Evolutionary conservation across 2,888 invertebrate species (phyloP).

Genomic region (Pseudococcus jackbeardsleyi): DNA sequence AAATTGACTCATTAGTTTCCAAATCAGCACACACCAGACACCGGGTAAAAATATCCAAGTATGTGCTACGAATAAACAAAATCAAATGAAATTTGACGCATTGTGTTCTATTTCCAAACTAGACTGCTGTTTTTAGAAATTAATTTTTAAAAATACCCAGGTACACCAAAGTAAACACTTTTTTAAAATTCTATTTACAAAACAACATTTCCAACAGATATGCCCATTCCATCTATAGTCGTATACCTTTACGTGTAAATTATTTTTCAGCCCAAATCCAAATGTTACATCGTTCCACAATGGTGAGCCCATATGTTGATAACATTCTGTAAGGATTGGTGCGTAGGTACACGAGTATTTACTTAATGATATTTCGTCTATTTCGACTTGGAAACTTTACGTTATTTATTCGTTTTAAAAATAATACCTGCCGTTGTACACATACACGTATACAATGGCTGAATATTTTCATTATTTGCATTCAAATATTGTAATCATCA

Average conservation of each 20-base stretch:
- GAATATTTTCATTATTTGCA: background rate
- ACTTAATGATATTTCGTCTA: background rate
- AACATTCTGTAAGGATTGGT: background rate
- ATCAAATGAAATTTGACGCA: background rate
- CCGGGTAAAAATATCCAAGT: too few species aligned
- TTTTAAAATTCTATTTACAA: background rate
- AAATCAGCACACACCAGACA: too few species aligned
- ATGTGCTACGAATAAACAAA: background rate
- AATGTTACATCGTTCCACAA: background rate
- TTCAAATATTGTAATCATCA: background rate
- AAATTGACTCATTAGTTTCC: too few species aligned
- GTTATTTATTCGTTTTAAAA: conserved; percentile 27
- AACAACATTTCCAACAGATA: background rate
- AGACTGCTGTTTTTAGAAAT: background rate
- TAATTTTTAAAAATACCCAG: background rate
- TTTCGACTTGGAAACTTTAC: background rate
- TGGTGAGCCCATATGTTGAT: background rate
- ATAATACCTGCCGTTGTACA: background rate
- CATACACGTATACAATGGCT: background rate
- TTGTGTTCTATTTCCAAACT: background rate
- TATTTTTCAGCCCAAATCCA: background rate
- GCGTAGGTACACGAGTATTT: conserved; percentile 13
- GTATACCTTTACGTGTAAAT: background rate
- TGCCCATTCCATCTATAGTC: background rate
- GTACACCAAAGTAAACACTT: conserved; percentile 8